Evolutionary conservation across 1,140 invertebrate genomes (phyloP).

Genomic region (Scaptomyza hsui): DNA sequence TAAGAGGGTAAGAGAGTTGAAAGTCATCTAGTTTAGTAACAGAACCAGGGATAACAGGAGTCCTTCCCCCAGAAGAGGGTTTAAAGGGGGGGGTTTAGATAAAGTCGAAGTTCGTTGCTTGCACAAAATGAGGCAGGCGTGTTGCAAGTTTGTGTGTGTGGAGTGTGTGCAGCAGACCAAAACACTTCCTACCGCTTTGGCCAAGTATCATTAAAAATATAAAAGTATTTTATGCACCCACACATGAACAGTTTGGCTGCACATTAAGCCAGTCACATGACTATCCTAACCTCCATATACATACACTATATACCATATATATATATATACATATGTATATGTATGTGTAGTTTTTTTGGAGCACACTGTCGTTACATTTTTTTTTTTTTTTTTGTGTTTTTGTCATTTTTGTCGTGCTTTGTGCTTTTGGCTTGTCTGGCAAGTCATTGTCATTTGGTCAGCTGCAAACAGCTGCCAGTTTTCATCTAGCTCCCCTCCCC

Average conservation of each 20-base stretch:
- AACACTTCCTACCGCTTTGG: conserved; percentile 81
- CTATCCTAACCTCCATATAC: conserved; percentile 1
- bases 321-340: conserved; percentile 20
- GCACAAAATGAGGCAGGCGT: conserved; percentile 42
- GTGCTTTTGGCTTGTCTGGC: conserved; percentile 32
- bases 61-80: not conserved
- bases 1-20: conserved; percentile 51
- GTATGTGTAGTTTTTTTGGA: conserved; percentile 49
- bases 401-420: conserved; percentile 19
- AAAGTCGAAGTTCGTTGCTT: conserved; percentile 70
- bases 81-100: not conserved
- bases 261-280: conserved; percentile 42
- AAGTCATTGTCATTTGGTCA: conserved; percentile 82
- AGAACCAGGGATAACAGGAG: not conserved
- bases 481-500: conserved; percentile 30
- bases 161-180: conserved; percentile 79
- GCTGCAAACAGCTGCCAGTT: conserved; percentile 74
- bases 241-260: conserved; percentile 31
- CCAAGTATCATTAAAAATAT: conserved; percentile 83
- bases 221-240: conserved; percentile 76
- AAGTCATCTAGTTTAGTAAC: conserved; percentile 74
- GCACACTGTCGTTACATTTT: conserved; percentile 31
- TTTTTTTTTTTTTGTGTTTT: too few relatives aligned
- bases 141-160: conserved; percentile 25
- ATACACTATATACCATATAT: conserved; percentile 1